Base-by-base conservation (phyloP, 2,888 invertebrate genomes). In the Autographa gamma region DNA sequence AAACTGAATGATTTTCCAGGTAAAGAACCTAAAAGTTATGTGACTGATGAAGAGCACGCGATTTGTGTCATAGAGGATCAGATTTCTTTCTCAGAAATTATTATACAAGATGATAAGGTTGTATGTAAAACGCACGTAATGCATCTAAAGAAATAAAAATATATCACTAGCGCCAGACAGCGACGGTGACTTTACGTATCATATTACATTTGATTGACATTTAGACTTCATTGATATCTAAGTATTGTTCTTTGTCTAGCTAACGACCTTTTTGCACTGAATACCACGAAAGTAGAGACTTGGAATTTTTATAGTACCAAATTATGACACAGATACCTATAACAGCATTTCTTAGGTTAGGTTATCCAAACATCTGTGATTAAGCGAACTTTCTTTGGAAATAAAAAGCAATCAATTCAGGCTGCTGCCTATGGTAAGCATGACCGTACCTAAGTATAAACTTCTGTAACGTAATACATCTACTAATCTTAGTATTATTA, bases 161-260 rank as follows among this genome's bases (percentile, higher is more conserved):
- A 48, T 48, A 48, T 48, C n/a, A 2, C 48, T n/a, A n/a, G 1
- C 48, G 48, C 4, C 48, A 48, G 48, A 48, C 48, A 48, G 0
- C 11, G 2, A 38, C 38, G 48, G 48, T 48, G n/a, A 48, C n/a
- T 48, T 48, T n/a, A 48, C 8, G n/a, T 48, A 48, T 48, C n/a
- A n/a, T 48, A 6, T 48, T n/a, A n/a, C 48, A 48, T 48, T n/a
- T 48, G 48, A 48, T 48, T 48, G n/a, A 48, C 48, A 48, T 6
- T 5, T 43, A 2, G 43, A 16, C n/a, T 48, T n/a, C 48, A 48
- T 48, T n/a, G n/a, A n/a, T n/a, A n/a, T 48, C 48, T 48, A n/a
- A 48, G 16, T 48, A 48, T 48, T 48, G 16, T 48, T 48, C 48
- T 48, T 48, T 48, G 48, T 48, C 48, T 48, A 48, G 48, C 48